phyloP scores from a whole-genome alignment of 2,113 vertebrate genomes.

The Anhinga anhinga region DNA sequence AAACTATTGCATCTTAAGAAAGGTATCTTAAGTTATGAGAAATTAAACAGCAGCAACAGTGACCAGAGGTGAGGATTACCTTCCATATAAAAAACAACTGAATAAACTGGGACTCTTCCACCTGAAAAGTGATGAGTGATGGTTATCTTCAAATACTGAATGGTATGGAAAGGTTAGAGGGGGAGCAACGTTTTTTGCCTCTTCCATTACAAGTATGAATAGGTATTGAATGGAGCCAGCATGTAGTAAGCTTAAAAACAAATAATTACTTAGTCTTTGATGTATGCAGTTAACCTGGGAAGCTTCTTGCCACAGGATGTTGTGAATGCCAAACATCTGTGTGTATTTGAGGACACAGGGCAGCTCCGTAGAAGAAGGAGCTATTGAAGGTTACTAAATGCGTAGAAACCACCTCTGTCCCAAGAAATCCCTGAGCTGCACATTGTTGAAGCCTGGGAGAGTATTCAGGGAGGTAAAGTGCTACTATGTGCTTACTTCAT shows the following conservation, averaged over 20 bases:
- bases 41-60: neutral
- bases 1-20: neutral
- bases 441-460: neutral
- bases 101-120: neutral
- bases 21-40: neutral
- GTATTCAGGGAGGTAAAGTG: neutral
- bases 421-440: neutral
- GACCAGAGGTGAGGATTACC: neutral
- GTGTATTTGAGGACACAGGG: neutral
- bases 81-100: neutral
- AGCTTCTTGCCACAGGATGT: neutral
- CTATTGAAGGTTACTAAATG: neutral
- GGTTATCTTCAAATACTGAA: neutral
- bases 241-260: neutral
- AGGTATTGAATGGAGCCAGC: neutral
- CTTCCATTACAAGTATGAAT: neutral
- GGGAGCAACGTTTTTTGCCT: neutral
- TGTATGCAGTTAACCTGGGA: slow-evolving; percentile 19
- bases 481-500: neutral
- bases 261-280: neutral
- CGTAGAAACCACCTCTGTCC: neutral
- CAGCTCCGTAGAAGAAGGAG: neutral
- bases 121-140: neutral
- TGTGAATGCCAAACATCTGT: neutral
- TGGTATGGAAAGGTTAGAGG: neutral